A percentile compares a stretch with the other conserved stretches of the same genome.
Conservation (phyloP, 2,888 invertebrate species). For the Helleia helle region DNA sequence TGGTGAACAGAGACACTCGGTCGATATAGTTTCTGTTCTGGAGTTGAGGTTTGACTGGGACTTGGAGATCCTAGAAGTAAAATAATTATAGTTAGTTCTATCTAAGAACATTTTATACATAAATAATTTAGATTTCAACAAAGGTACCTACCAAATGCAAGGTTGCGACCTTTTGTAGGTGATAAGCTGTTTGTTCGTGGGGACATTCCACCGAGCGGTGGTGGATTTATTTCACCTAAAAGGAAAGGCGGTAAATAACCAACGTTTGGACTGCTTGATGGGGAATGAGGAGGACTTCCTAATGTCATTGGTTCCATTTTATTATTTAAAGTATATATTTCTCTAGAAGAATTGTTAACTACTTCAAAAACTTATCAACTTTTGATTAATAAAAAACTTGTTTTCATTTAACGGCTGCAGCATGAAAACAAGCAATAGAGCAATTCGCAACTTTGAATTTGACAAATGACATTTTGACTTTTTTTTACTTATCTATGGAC, state of each 20-base stretch:
- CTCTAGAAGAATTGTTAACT: no score
- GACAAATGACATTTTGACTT: neutral
- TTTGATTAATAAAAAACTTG: no score
- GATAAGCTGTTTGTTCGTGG: slow-evolving; percentile 75
- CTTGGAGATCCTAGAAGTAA: slow-evolving; percentile 51
- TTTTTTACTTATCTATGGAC: no score
- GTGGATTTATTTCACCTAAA: slow-evolving; percentile 80
- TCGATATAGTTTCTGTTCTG: slow-evolving; percentile 60
- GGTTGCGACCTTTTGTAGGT: slow-evolving; percentile 70
- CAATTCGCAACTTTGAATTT: neutral
- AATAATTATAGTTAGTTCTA: neutral
- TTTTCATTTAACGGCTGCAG: neutral
- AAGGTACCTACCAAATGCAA: slow-evolving; percentile 75
- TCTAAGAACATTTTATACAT: neutral
- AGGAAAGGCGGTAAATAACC: slow-evolving; percentile 85
- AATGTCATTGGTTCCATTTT: slow-evolving; percentile 89
- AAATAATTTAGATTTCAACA: neutral
- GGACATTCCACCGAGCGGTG: slow-evolving; percentile 40
- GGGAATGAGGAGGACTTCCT: slow-evolving; percentile 84
- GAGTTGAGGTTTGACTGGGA: slow-evolving; percentile 58
- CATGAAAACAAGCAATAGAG: neutral
- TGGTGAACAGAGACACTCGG: slow-evolving; percentile 66
- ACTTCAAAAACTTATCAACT: no score
- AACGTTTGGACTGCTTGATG: slow-evolving; percentile 77
- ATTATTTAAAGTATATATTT: neutral